Base-by-base conservation (phyloP, 2,797 vertebrate species). In the Lagodon rhomboides region DNA sequence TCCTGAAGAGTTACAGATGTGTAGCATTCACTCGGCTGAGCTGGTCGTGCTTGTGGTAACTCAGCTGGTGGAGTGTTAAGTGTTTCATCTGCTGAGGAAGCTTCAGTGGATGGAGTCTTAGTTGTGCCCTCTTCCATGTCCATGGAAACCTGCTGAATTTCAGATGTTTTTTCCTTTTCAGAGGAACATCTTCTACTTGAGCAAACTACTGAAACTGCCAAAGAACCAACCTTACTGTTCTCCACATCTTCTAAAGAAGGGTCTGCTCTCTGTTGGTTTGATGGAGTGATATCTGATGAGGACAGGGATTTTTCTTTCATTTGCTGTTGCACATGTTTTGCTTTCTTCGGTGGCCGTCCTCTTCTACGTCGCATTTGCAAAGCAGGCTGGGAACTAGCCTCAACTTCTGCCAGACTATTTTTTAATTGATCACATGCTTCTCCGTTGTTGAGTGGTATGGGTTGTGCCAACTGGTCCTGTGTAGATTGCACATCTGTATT, bases 1-100 rank as follows among this genome's bases (percentile, higher is more conserved):
- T 94, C 92, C 53, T 92, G 91, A 49, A 93, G 88, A 61, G 83
- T 84, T 27, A 72, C 89, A 56, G 89, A 75, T 34, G 54, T 68
- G 5, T n/a, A 1, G 5, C 56, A 34, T 62, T 82, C 54, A 60
- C 75, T 87, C 11, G 43, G 13, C 12, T 68, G 34, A 75, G 27
- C 22, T 22, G 23, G n/a, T 60, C 34, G 5, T n/a, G 38, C 23
- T 70, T 69, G 78, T 68, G 20, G 17, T n/a, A 66, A 67, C 25
- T 60, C 23, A 10, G 22, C 7, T 51, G 27, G 13, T 34, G n/a
- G 6, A 17, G 25, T 6, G 2, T 64, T 58, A 2, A 17, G 2
- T 0, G 18, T 73, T 70, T 81, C 23, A 51, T 2, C 30, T 51
- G 16, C 22, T 17, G 63, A 49, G 44, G 38, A 53, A 67, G 4